Conservation (phyloP, 53 echinoderm and acorn worm species). For the Stichopus horrens region DNA sequence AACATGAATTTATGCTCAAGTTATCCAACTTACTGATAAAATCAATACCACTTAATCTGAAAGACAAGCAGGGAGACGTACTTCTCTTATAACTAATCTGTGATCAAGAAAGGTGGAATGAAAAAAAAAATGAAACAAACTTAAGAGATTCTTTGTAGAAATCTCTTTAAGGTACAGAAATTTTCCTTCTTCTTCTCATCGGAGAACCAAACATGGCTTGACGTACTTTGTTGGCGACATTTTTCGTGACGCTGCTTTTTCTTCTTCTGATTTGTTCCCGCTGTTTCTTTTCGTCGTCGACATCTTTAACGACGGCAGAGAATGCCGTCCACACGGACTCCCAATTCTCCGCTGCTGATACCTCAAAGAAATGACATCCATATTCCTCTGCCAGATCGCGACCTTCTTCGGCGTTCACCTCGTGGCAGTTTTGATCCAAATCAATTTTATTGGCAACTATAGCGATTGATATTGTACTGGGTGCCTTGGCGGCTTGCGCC, state of each 20-base stretch:
- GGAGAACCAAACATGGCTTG: constrained; percentile 88
- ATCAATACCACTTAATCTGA: background rate
- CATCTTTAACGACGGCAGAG: constrained; percentile 72
- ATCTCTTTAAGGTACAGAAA: constrained; percentile 69
- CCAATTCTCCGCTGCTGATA: constrained; percentile 85
- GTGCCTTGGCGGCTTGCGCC: constrained; percentile 73
- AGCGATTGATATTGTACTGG: constrained; percentile 83
- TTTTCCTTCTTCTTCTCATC: constrained; percentile 78
- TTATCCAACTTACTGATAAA: background rate
- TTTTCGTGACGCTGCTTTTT: constrained; percentile 86
- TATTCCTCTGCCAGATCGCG: constrained; percentile 88
- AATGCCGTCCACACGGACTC: constrained; percentile 78
- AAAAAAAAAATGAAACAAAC: background rate
- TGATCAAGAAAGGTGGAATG: background rate
- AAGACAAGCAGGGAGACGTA: constrained; percentile 2
- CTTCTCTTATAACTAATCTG: background rate
- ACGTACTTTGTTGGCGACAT: constrained; percentile 90
- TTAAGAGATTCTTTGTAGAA: background rate
- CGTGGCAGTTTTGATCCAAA: constrained; percentile 72
- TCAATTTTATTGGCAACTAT: constrained; percentile 88
- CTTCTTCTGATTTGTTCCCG: constrained; percentile 70
- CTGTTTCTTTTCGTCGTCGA: constrained; percentile 73
- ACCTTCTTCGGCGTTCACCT: constrained; percentile 78
- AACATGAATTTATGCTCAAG: too few relatives aligned
- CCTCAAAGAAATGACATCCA: constrained; percentile 94